These are phyloP conservation scores for Chironomus striatipennis DNA, from an alignment of 1,140 invertebrate species.

Conservation along the genomic window DNA sequence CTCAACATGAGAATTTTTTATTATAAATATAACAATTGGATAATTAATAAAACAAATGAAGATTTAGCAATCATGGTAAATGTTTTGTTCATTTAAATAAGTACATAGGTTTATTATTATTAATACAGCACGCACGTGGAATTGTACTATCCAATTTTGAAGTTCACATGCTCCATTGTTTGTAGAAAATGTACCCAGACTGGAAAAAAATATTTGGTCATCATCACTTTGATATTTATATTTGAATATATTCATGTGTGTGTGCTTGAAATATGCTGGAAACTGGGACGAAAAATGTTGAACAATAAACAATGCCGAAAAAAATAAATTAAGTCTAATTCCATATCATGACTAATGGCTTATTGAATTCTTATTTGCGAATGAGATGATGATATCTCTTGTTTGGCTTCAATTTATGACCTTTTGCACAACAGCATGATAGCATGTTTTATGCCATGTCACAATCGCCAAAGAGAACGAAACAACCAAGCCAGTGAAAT, in stretches of 20 bases:
- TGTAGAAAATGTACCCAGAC: neutral
- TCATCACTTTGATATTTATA: neutral
- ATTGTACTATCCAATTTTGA: neutral
- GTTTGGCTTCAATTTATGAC: neutral
- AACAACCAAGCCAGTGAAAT: too few species aligned
- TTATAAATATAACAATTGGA: too few species aligned
- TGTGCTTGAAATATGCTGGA: neutral
- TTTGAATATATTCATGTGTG: slow-evolving; percentile 2
- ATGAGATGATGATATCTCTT: neutral
- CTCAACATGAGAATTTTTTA: too few species aligned
- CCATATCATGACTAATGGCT: too few species aligned
- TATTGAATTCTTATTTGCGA: too few species aligned
- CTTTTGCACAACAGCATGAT: neutral
- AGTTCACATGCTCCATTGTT: slow-evolving; percentile 3
- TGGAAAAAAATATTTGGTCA: neutral
- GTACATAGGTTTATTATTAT: neutral
- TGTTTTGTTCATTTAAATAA: neutral
- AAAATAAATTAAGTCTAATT: too few species aligned
- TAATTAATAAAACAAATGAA: too few species aligned
- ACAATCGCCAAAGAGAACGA: too few species aligned
- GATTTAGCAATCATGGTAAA: neutral
- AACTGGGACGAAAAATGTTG: neutral
- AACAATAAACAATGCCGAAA: too few species aligned
- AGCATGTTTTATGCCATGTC: too few species aligned
- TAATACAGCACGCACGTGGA: neutral